A percentile compares a stretch with the other conserved stretches of the same genome.
These are phyloP conservation scores for Pemphigus obesinymphae DNA, from an alignment of 1,140 invertebrate species.

Conservation along the genomic window DNA sequence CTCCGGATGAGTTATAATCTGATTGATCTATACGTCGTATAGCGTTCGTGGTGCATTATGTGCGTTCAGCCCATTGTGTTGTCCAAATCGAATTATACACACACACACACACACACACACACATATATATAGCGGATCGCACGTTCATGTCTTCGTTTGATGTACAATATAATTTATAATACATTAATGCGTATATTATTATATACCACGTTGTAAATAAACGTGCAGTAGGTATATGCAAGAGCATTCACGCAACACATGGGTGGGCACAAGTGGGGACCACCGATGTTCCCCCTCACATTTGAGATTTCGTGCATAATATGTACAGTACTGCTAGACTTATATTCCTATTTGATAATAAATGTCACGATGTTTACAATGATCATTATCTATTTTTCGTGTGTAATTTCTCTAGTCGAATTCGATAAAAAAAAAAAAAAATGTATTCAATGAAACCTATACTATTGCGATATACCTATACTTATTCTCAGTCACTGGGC, in stretches of 20 bases:
- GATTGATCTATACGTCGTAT: background rate
- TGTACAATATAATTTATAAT: background rate
- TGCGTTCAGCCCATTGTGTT: background rate
- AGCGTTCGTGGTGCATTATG: background rate
- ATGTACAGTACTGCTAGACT: too few species aligned
- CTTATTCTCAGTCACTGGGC: too few species aligned
- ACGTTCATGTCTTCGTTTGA: background rate
- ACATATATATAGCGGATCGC: background rate
- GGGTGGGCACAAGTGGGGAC: background rate
- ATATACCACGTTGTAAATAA: background rate
- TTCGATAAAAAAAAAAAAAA: too few species aligned
- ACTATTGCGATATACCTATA: too few species aligned
- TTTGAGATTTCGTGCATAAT: too few species aligned
- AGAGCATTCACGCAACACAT: background rate
- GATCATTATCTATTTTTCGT: too few species aligned
- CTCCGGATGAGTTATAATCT: background rate
- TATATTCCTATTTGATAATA: too few species aligned
- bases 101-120: background rate
- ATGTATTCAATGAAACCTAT: too few species aligned
- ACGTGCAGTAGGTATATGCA: background rate
- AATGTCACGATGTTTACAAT: too few species aligned
- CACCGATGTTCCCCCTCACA: too few species aligned
- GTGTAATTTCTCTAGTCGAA: too few species aligned
- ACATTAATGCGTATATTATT: background rate
- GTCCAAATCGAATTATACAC: constrained; percentile 25